Percentiles rank a stretch among this genome's conserved stretches.
Evolutionary conservation across 2,797 vertebrate genomes (phyloP).

Genomic region (Rhabdomys pumilio): DNA sequence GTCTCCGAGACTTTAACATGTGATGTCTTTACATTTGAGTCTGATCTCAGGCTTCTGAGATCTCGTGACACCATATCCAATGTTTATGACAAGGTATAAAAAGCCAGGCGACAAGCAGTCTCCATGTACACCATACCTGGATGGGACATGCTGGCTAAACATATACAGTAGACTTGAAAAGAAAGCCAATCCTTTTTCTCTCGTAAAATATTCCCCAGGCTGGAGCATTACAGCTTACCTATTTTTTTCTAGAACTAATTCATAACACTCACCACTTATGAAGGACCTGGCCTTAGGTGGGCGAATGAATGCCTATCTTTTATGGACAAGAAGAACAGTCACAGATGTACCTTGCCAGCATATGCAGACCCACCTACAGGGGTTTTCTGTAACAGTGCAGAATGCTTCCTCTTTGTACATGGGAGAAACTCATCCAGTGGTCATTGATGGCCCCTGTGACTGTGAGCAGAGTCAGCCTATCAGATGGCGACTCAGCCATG

Average conservation of each 20-base stretch:
- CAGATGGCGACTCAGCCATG: conserved; percentile 47
- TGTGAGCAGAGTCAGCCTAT: conserved; percentile 15
- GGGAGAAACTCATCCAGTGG: conserved; percentile 46
- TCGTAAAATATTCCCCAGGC: neutral
- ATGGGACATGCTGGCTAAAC: neutral
- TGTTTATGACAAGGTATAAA: neutral
- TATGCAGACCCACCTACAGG: neutral
- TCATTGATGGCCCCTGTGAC: conserved; percentile 34
- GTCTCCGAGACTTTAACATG: neutral
- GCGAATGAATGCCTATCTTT: conserved; percentile 66
- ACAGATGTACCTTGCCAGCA: conserved; percentile 39
- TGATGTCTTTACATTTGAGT: neutral
- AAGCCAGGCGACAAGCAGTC: neutral
- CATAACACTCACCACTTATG: conserved; percentile 29
- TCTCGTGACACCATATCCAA: neutral
- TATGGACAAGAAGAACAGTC: conserved; percentile 52
- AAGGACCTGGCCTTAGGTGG: conserved; percentile 62
- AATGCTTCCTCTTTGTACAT: neutral
- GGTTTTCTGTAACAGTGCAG: neutral
- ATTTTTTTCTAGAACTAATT: conserved; percentile 51
- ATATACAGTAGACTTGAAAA: neutral
- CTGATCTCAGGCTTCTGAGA: conserved; percentile 13
- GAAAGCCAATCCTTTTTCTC: neutral
- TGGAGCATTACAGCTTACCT: neutral
- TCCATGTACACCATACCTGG: neutral